Evolutionary conservation across 1,140 invertebrate genomes (phyloP).

Genomic region (Zophobas atratus): DNA sequence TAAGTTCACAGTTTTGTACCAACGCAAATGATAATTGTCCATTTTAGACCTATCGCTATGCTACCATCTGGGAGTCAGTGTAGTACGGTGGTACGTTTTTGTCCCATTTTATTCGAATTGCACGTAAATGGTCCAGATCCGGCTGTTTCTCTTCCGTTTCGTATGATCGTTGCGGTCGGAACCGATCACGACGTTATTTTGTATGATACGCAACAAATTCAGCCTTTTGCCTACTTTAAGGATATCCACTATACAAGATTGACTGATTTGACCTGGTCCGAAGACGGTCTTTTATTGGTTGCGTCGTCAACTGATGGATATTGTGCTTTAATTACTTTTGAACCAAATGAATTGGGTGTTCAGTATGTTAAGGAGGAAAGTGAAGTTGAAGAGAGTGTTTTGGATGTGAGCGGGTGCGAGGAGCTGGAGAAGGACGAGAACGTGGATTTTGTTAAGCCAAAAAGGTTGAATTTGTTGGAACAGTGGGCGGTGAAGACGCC

Average conservation of each 20-base stretch:
- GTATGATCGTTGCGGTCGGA: constrained; percentile 92
- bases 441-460: constrained; percentile 54
- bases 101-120: constrained; percentile 82
- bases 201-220: constrained; percentile 92
- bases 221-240: constrained; percentile 88
- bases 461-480: constrained; percentile 61
- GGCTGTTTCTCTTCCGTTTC: constrained; percentile 80
- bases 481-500: constrained; percentile 61
- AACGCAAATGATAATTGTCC: constrained; percentile 43
- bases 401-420: constrained; percentile 57
- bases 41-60: constrained; percentile 83
- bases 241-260: constrained; percentile 96
- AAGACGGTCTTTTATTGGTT: constrained; percentile 85
- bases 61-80: constrained; percentile 85
- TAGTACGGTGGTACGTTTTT: constrained; percentile 87
- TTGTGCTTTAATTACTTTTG: constrained; percentile 92
- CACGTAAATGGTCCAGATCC: constrained; percentile 72
- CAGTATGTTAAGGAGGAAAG: constrained; percentile 71
- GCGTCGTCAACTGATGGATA: constrained; percentile 97
- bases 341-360: constrained; percentile 85
- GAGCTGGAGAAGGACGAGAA: constrained; percentile 67
- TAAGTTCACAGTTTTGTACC: constrained; percentile 68
- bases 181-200: constrained; percentile 89
- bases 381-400: constrained; percentile 62
- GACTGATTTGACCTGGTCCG: constrained; percentile 94